These are phyloP conservation scores for Drosophila kohkoa DNA, from an alignment of 1,140 invertebrate genomes.

Conservation along the genomic window DNA sequence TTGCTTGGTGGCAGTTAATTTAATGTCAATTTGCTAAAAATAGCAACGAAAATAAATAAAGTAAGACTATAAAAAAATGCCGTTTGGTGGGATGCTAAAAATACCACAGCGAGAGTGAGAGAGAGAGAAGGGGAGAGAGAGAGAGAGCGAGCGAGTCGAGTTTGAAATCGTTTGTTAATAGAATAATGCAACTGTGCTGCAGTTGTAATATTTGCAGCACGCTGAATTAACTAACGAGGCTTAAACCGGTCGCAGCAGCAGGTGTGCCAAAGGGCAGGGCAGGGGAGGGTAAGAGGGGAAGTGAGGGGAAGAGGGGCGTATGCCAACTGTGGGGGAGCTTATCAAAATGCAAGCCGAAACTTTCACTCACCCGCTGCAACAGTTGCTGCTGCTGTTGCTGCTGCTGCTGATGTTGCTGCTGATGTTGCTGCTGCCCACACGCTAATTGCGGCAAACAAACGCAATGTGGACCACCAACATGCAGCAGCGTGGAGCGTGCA, in stretches of 20 bases:
- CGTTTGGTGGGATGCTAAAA: slow-evolving; percentile 37
- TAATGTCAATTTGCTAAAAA: slow-evolving; percentile 56
- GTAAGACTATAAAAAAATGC: slow-evolving; percentile 44
- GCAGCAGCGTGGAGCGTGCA: slow-evolving; percentile 27
- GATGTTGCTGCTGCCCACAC: slow-evolving; percentile 53
- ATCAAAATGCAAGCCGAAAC: slow-evolving; percentile 49
- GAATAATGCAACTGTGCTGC: slow-evolving; percentile 73
- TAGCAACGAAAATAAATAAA: slow-evolving; percentile 20
- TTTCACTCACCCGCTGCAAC: slow-evolving; percentile 42
- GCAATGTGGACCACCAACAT: slow-evolving; percentile 64
- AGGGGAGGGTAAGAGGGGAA: too few species aligned
- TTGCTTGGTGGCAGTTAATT: slow-evolving; percentile 30
- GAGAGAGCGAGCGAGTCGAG: neutral
- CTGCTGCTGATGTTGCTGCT: slow-evolving; percentile 20
- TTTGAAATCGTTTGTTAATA: slow-evolving; percentile 64
- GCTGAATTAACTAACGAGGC: slow-evolving; percentile 80
- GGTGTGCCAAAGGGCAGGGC: slow-evolving; percentile 50
- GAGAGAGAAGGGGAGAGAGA: neutral
- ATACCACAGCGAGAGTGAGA: slow-evolving; percentile 24
- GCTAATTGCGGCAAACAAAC: slow-evolving; percentile 62
- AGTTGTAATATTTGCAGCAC: slow-evolving; percentile 80
- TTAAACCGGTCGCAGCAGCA: slow-evolving; percentile 65
- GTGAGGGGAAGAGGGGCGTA: too few species aligned
- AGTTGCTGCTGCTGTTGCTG: slow-evolving; percentile 29
- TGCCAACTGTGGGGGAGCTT: slow-evolving; percentile 54